Evolutionary conservation across 2,113 vertebrate species (phyloP).

Genomic region (Leptobrachium ailaonicum): DNA sequence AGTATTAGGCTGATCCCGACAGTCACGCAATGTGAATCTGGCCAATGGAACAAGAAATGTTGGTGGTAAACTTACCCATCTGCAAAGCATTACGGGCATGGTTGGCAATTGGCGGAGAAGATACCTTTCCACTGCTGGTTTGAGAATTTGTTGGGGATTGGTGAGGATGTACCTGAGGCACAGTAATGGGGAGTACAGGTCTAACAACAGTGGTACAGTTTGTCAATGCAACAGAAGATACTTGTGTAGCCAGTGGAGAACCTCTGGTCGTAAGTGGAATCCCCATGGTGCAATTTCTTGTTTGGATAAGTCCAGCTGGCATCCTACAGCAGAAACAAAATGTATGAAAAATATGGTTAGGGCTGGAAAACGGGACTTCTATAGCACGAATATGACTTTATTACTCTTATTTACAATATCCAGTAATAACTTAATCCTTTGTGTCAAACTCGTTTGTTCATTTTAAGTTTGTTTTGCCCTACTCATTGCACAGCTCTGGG

Average conservation of each 20-base stretch:
- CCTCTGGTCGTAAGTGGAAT: constrained; percentile 68
- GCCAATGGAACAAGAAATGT: no score
- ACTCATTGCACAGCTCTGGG: no score
- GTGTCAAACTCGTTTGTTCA: no score
- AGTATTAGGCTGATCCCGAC: no score
- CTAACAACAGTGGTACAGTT: constrained; percentile 65
- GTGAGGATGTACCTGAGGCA: constrained; percentile 62
- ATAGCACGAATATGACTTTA: no score
- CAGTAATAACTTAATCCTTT: no score
- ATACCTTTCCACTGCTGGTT: constrained; percentile 79
- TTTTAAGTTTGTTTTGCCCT: no score
- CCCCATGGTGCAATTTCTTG: constrained; percentile 65
- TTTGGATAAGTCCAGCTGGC: constrained; percentile 76
- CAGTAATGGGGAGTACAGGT: constrained; percentile 69
- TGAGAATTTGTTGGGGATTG: constrained; percentile 76
- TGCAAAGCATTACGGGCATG: constrained; percentile 77
- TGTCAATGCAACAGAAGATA: constrained; percentile 66
- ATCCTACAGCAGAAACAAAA: constrained; percentile 69
- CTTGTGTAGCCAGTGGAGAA: constrained; percentile 67
- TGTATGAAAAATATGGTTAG: no score
- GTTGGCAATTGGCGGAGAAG: constrained; percentile 72
- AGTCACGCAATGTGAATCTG: no score
- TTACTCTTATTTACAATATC: no score
- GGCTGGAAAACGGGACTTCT: no score
- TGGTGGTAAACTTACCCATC: constrained; percentile 71